Percentiles rank a stretch among this genome's conserved stretches.
phyloP scores from a whole-genome alignment of 92 coral and sea anemone species.

The Porites lobata region DNA sequence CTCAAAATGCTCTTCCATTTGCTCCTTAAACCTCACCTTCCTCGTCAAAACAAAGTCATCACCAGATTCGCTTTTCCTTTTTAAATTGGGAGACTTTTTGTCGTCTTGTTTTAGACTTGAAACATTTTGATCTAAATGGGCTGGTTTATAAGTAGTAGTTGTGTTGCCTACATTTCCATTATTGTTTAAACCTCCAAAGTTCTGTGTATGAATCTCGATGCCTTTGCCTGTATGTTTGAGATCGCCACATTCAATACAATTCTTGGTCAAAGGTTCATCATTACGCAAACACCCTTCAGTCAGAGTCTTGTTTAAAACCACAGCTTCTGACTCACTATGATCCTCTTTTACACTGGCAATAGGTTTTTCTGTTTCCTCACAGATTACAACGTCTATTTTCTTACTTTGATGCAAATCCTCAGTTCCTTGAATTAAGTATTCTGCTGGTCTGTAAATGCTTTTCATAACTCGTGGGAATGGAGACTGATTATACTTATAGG shows the following conservation, averaged over 20 bases:
- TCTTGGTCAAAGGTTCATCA: not conserved
- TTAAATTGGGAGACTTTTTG: not conserved
- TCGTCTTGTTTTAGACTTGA: not conserved
- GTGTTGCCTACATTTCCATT: not conserved
- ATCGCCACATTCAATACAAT: not conserved
- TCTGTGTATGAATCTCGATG: not conserved
- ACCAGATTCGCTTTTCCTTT: constrained; percentile 3
- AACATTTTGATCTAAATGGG: not conserved
- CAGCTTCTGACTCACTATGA: not conserved
- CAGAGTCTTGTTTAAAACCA: not conserved
- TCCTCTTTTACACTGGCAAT: not conserved
- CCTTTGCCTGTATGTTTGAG: not conserved
- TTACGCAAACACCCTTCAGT: not conserved
- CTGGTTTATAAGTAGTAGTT: not conserved
- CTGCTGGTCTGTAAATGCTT: not conserved
- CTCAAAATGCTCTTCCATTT: not conserved
- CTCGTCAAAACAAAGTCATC: not conserved
- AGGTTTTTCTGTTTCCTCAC: not conserved
- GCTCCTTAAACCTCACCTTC: constrained; percentile 19
- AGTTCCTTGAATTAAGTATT: not conserved
- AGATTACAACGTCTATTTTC: not conserved
- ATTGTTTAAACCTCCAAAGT: not conserved
- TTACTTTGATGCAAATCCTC: not conserved
- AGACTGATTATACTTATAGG: constrained; percentile 10
- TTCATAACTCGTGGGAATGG: constrained; percentile 53